Evolutionary conservation across 2,888 invertebrate species (phyloP), one percentile per base, ranked within the genome.

Genomic region (Aspidapion aeneum): DNA sequence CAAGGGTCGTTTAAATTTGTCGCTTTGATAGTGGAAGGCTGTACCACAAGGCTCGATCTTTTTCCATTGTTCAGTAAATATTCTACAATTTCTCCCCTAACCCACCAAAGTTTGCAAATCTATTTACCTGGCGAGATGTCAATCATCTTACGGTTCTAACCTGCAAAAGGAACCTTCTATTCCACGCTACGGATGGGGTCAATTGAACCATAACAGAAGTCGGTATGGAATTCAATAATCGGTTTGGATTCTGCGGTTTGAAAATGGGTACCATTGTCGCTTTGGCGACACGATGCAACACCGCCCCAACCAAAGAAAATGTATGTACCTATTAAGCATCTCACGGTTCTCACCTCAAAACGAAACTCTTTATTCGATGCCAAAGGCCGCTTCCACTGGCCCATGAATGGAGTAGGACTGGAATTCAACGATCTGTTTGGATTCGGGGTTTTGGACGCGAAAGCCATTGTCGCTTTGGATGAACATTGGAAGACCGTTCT

Each of bases 141-240:
- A 99, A 99, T n/a, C n/a, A n/a, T n/a, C n/a, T n/a, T n/a, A n/a
- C n/a, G n/a, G n/a, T n/a, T n/a, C n/a, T n/a, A n/a, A n/a, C n/a
- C n/a, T n/a, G n/a, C n/a, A n/a, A n/a, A n/a, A n/a, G n/a, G n/a
- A n/a, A n/a, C n/a, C n/a, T n/a, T n/a, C n/a, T n/a, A n/a, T n/a
- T n/a, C n/a, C n/a, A n/a, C n/a, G n/a, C n/a, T n/a, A n/a, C n/a
- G n/a, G n/a, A n/a, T n/a, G n/a, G 96, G 66, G 98, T 98, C 81
- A 95, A 96, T 78, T 99, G 98, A 98, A 96, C 94, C 9, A 98
- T 98, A 94, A 99, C 99, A 74, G 98, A 98, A 1, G 99, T 99
- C 1, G 98, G 98, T 0, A 82, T 99, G 69, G 98, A 99, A 83
- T 99, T 97, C 82, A 99, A 99, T 82, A 99, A 99, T 81, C 84